A percentile compares a stretch with the other conserved stretches of the same genome.
Evolutionary conservation across 1,140 invertebrate genomes (phyloP).

Genomic region (Oryzaephilus surinamensis): DNA sequence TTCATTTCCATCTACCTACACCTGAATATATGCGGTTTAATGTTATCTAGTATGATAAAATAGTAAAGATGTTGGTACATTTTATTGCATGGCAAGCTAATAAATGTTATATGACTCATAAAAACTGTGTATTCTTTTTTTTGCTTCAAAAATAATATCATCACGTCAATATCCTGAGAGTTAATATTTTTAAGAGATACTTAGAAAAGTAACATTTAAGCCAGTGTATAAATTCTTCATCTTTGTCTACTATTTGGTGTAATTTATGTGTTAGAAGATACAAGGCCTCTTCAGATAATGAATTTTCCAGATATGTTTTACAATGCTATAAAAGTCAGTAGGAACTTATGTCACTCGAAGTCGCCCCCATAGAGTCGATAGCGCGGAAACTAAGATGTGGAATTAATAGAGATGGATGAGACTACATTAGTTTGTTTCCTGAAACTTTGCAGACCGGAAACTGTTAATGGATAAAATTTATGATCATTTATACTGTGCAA

Average conservation of each 20-base stretch:
- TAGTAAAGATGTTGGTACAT: too few relatives aligned
- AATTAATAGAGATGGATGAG: slow-evolving; percentile 26
- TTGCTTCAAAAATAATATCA: too few relatives aligned
- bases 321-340: slow-evolving; percentile 27
- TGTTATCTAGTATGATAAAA: too few relatives aligned
- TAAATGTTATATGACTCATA: too few relatives aligned
- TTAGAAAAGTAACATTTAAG: too few relatives aligned
- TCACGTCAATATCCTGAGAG: too few relatives aligned
- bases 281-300: slow-evolving; percentile 18
- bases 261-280: slow-evolving; percentile 16
- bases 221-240: slow-evolving; percentile 13
- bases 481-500: too few relatives aligned
- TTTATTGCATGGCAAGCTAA: too few relatives aligned
- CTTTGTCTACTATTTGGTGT: slow-evolving; percentile 9
- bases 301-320: slow-evolving; percentile 28
- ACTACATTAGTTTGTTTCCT: slow-evolving; percentile 16
- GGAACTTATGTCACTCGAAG: slow-evolving; percentile 23
- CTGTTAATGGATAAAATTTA: slow-evolving; percentile 24
- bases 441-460: slow-evolving; percentile 15
- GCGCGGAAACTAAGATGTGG: slow-evolving; percentile 20
- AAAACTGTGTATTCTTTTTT: too few relatives aligned
- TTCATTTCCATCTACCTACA: too few relatives aligned
- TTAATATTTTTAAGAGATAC: too few relatives aligned
- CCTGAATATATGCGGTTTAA: too few relatives aligned
- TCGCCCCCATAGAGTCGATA: slow-evolving; percentile 14